Evolutionary conservation across 2,113 vertebrate species (phyloP).

Genomic region (Jaculus jaculus): DNA sequence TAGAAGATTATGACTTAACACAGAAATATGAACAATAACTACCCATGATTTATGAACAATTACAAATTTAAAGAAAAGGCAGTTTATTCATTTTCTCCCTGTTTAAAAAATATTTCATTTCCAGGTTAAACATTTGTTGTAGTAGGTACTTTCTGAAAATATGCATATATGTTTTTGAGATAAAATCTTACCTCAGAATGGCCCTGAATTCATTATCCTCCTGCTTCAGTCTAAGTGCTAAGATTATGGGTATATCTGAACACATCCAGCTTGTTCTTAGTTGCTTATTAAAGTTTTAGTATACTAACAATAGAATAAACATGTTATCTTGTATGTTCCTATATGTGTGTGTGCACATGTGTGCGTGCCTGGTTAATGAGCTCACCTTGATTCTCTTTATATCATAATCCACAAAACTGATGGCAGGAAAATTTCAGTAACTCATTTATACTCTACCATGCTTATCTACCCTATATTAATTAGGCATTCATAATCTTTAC

Average conservation of each 20-base stretch:
- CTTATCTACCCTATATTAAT: not conserved
- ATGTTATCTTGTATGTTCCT: not conserved
- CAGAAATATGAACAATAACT: not conserved
- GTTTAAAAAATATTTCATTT: not conserved
- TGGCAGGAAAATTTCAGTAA: not conserved
- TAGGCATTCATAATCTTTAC: not conserved
- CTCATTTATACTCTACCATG: not conserved
- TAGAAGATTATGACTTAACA: constrained; percentile 7
- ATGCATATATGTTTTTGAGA: too few relatives aligned
- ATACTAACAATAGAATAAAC: not conserved
- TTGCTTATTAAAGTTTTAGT: not conserved
- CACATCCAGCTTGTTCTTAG: not conserved
- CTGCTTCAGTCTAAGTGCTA: not conserved
- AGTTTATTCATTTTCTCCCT: not conserved
- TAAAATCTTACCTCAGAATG: not conserved
- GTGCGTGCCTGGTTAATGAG: not conserved
- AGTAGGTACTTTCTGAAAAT: constrained; percentile 17
- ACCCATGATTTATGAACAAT: not conserved
- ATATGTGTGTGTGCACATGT: not conserved
- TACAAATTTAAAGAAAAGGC: not conserved
- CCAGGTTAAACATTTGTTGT: not conserved
- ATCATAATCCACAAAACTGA: not conserved
- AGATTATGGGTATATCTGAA: too few relatives aligned
- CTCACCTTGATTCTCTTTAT: not conserved
- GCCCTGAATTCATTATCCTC: not conserved